phyloP scores from a whole-genome alignment of 2,888 invertebrate species.

The Xylophagus ater region DNA sequence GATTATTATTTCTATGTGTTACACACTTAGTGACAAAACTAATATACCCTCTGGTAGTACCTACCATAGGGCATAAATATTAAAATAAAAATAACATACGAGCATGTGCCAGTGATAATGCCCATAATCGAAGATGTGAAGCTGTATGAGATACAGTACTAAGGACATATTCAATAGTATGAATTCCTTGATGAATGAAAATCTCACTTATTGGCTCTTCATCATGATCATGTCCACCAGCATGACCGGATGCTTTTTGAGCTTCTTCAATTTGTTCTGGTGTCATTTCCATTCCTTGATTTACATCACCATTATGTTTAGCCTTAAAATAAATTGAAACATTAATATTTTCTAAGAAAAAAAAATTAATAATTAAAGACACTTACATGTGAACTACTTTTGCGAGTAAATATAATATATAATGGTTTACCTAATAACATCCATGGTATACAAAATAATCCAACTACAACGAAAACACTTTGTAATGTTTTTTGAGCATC shows the following conservation, averaged over 20 bases:
- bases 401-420: conserved; percentile 46
- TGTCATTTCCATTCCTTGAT: conserved; percentile 53
- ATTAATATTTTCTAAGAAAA: neutral
- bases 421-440: conserved; percentile 84
- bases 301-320: conserved; percentile 43
- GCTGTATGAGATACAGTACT: conserved; percentile 96
- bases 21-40: no score
- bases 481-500: conserved; percentile 57
- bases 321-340: conserved; percentile 13
- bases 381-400: conserved; percentile 33
- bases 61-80: no score
- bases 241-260: conserved; percentile 16
- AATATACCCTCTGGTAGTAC: no score
- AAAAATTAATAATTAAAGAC: neutral
- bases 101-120: conserved; percentile 88
- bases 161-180: conserved; percentile 93
- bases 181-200: conserved; percentile 88
- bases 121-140: conserved; percentile 93
- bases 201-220: conserved; percentile 72
- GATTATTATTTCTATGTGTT: no score
- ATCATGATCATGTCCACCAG: conserved; percentile 32
- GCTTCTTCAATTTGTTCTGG: conserved; percentile 37
- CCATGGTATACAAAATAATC: conserved; percentile 72
- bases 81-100: conserved; percentile 47
- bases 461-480: conserved; percentile 59